Evolutionary conservation across 1,140 invertebrate genomes (phyloP).

Genomic region (Dryas iulia): DNA sequence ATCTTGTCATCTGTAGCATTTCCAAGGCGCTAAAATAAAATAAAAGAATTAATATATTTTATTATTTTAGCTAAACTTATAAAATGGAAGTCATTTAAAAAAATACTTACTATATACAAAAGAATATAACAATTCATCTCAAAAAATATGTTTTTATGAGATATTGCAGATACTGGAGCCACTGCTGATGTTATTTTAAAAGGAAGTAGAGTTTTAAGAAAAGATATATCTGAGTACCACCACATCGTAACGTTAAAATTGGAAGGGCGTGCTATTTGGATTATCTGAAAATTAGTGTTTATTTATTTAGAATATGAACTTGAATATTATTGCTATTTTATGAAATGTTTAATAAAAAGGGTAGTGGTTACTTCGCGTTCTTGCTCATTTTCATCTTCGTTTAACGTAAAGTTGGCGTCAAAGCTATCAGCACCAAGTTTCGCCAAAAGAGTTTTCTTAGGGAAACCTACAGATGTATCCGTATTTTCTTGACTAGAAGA

Average conservation of each 20-base stretch:
- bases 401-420: conserved; percentile 55
- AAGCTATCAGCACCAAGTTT: conserved; percentile 53
- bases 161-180: conserved; percentile 15
- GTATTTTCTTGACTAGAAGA: conserved; percentile 48
- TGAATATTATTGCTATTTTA: neutral
- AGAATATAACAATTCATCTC: conserved; percentile 54
- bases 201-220: conserved; percentile 58
- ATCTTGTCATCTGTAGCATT: conserved; percentile 43
- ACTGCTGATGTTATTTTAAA: conserved; percentile 55
- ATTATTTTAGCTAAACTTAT: neutral
- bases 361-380: conserved; percentile 55
- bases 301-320: neutral
- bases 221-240: conserved; percentile 57
- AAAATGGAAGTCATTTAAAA: neutral
- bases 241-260: conserved; percentile 50
- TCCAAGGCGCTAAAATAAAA: conserved; percentile 32
- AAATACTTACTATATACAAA: conserved; percentile 49
- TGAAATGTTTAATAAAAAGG: neutral
- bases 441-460: conserved; percentile 60
- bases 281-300: conserved; percentile 43
- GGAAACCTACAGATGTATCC: conserved; percentile 43
- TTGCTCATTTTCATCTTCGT: conserved; percentile 71
- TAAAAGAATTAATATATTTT: conserved; percentile 4
- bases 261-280: conserved; percentile 56
- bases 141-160: conserved; percentile 27